These are phyloP conservation scores for Arbacia lixula DNA, from an alignment of 53 echinoderm and acorn worm species.

Conservation along the genomic window DNA sequence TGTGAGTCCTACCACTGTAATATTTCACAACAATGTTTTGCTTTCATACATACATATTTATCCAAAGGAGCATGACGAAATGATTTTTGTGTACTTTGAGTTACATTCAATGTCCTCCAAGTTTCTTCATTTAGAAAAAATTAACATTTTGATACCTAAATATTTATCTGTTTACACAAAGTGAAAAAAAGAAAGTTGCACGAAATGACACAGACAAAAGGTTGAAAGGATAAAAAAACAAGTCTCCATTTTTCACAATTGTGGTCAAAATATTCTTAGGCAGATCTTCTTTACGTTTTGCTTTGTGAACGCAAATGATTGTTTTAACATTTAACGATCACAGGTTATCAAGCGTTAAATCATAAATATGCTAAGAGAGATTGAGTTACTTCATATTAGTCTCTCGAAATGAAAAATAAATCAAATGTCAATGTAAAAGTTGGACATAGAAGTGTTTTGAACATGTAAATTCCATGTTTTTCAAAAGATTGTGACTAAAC, in stretches of 20 bases:
- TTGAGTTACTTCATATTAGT: no score
- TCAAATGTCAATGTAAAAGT: no score
- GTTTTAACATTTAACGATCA: slow-evolving; percentile 14
- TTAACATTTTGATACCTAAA: slow-evolving; percentile 1
- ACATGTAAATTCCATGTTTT: no score
- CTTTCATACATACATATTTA: background rate
- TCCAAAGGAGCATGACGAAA: slow-evolving; percentile 3
- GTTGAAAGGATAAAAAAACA: background rate
- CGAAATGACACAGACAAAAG: no score
- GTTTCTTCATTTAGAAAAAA: slow-evolving; percentile 2
- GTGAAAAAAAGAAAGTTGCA: background rate
- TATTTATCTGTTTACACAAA: slow-evolving; percentile 6
- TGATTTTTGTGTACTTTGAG: background rate
- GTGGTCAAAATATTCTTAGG: slow-evolving; percentile 1
- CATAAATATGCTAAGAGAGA: no score
- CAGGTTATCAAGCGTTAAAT: background rate
- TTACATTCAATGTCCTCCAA: background rate
- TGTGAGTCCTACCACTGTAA: background rate
- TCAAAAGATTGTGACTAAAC: no score
- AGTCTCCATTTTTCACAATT: slow-evolving; percentile 1
- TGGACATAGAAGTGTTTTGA: no score
- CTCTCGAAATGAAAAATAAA: no score
- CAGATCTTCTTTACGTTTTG: background rate
- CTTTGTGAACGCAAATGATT: background rate
- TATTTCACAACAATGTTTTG: slow-evolving; percentile 3